Evolutionary conservation across 2,797 vertebrate species (phyloP), one percentile per base, ranked within the genome.

Genomic region (Semaprochilodus insignis): DNA sequence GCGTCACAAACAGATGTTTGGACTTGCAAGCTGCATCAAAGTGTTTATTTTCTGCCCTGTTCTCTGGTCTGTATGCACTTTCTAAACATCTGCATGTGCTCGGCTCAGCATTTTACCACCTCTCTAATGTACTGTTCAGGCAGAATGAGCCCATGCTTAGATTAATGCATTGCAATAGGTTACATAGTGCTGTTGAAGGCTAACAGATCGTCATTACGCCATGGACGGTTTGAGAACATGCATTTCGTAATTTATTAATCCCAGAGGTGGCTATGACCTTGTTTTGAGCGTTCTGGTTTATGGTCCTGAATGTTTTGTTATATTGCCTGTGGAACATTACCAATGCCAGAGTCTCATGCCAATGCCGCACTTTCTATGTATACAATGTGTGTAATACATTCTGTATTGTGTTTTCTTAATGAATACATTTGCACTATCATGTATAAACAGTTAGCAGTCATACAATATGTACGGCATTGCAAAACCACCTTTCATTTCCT

Each of bases 181-280:
- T 44, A 73, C 69, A 67, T 31, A n/a, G 70, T 67, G 44, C 19
- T n/a, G 74, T 44, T 83, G 74, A 81, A 78, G 25, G 81, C 14
- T 81, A 71, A 71, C 23, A 10, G 17, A 31, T 44, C 52, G 57
- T 17, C 44, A 36, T 52, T 73, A 7, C 40, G 54, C 81, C 40
- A 1, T 23, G 34, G 52, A 23, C 25, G 13, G 59, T 14, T 80
- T 44, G 19, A 17, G 15, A 69, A 54, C 55, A 79, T 8, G 21
- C n/a, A 27, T 15, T 15, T 14, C 36, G 40, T 74, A 11, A 60
- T 76, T 25, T 65, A 40, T 85, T 27, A 80, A 19, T 48, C 52
- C 77, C 31, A 81, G 16, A 25, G 57, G 44, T 59, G 74, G 74
- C 23, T 57, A 11, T 78, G 34, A 66, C 54, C 34, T 74, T 69